Conservation (phyloP, 2,888 invertebrate genomes). For the Sarcophaga carnaria region DNA sequence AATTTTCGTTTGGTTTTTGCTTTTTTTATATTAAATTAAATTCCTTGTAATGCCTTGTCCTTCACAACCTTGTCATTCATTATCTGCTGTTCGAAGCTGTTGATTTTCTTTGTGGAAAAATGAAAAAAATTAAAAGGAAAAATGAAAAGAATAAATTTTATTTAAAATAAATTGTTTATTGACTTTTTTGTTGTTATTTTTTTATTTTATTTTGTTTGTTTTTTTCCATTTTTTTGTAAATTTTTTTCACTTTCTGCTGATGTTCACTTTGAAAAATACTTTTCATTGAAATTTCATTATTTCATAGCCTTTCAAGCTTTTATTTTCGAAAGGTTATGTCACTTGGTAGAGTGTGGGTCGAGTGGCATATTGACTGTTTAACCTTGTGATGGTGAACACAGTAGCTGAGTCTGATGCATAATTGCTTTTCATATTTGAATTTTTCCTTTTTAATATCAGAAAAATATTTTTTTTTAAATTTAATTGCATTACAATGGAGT, state of each 20-base stretch:
- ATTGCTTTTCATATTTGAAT: too few relatives aligned
- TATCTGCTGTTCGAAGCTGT: background rate
- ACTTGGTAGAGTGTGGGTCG: background rate
- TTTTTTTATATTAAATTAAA: too few relatives aligned
- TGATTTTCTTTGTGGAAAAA: background rate
- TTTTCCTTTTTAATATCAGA: too few relatives aligned
- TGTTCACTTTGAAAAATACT: constrained; percentile 9
- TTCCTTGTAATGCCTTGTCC: too few relatives aligned
- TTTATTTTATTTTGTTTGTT: background rate
- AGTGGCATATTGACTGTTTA: background rate
- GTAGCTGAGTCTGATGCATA: background rate
- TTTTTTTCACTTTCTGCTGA: background rate
- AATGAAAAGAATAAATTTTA: constrained; percentile 23
- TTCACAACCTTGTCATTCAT: too few relatives aligned
- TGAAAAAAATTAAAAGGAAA: background rate
- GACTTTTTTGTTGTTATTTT: background rate
- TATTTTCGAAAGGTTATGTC: background rate
- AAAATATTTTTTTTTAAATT: too few relatives aligned
- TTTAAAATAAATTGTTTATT: background rate
- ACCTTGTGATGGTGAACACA: background rate
- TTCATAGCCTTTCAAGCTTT: background rate
- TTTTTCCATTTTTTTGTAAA: background rate
- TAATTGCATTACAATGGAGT: too few relatives aligned
- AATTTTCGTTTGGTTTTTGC: too few relatives aligned
- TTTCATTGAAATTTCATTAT: constrained; percentile 8